Evolutionary conservation across 30 jellyfish, hydroid and myxozoan genomes (phyloP).

Genomic region (Hydra vulgaris): DNA sequence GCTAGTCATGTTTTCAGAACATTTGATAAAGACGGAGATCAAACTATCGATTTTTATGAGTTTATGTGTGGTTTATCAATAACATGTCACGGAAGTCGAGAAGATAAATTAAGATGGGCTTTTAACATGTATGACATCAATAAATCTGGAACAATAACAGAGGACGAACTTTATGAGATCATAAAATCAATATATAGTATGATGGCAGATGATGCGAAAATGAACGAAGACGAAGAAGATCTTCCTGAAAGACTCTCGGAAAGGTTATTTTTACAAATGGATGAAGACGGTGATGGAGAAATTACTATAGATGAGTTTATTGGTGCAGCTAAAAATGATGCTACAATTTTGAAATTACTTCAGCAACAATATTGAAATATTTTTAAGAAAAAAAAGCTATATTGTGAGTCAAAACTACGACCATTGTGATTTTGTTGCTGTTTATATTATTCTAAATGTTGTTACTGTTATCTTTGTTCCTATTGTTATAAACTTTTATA

Average conservation of each 20-base stretch:
- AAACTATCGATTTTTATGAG: slow-evolving; percentile 90
- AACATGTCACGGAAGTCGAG: slow-evolving; percentile 98
- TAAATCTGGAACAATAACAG: slow-evolving; percentile 92
- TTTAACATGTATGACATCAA: slow-evolving; percentile 97
- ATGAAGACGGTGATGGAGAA: slow-evolving; percentile 98
- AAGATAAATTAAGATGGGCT: slow-evolving; percentile 99
- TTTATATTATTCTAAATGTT: too few species aligned
- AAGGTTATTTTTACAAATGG: slow-evolving; percentile 85
- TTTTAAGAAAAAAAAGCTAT: not conserved
- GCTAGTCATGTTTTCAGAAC: slow-evolving; percentile 98
- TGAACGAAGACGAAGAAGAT: slow-evolving; percentile 35
- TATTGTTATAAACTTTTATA: too few species aligned
- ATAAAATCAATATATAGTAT: slow-evolving; percentile 73
- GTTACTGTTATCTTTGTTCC: not conserved
- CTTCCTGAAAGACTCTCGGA: slow-evolving; percentile 85
- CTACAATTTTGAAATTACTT: slow-evolving; percentile 76
- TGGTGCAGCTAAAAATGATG: slow-evolving; percentile 94
- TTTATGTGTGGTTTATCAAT: slow-evolving; percentile 95
- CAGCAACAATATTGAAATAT: slow-evolving; percentile 38
- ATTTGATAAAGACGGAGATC: slow-evolving; percentile 94
- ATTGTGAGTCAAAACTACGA: too few species aligned
- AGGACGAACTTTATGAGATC: slow-evolving; percentile 87
- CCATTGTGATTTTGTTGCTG: too few species aligned
- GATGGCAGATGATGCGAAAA: slow-evolving; percentile 81
- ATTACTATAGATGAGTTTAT: slow-evolving; percentile 94